Base-by-base conservation (phyloP, 2,797 vertebrate species). In the Pangasius macronema region DNA sequence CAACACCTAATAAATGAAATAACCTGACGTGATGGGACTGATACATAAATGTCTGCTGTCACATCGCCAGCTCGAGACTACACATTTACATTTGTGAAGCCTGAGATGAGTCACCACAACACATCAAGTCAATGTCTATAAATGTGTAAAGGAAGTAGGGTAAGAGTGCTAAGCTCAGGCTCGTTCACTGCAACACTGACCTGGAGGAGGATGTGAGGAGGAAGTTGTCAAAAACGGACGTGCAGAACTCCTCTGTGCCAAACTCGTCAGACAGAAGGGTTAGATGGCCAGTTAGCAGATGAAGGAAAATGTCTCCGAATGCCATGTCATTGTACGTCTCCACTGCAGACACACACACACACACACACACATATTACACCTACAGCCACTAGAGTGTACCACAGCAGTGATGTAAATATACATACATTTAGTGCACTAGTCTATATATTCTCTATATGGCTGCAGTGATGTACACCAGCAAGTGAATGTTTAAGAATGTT, bases 231-330 rank as follows among this genome's bases (percentile, higher is more conserved):
- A 99, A 99, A 13, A 99, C 96, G 0, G 96, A 96, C 0, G 94
- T 95, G 87, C 98, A 99, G 92, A 99, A 99, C 55, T 99, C 99
- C 82, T 99, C 98, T 0, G 97, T 93, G 3, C 96, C 95, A 72
- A 99, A 99, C 88, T 99, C 98, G 0, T 99, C 98, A 0, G 97
- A 97, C 49, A 99, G 95, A 87, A 99, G 95, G 0, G 97, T 98
- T 89, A 99, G 95, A 93, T 97, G 97, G 57, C 97, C 97, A 0
- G 96, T 98, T 82, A 99, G 95, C 86, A 99, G 94, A 91, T 99
- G 99, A 30, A 99, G 96, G 93, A 99, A 99, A 91, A 99, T 97
- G 91, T 99, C 99, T 1, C 97, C 93, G 30, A 99, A 98, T 46
- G 97, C 97, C 94, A 98, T 95, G 92, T 99, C 98, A 0, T 97